Base-by-base conservation (phyloP, 2,797 vertebrate genomes). In the Aotus griseimembra region DNA sequence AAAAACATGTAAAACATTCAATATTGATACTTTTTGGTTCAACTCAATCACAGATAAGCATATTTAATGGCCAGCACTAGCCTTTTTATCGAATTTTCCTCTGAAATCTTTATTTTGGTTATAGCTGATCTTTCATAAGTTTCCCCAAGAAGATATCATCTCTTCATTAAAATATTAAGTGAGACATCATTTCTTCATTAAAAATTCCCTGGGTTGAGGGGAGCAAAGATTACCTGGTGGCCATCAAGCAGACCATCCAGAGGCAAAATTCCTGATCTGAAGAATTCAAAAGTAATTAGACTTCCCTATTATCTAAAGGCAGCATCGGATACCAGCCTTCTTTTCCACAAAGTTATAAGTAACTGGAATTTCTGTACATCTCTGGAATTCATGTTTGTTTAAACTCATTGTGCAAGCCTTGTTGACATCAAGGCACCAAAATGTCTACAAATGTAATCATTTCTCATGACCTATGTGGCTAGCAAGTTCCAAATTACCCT, bases 81-180 rank as follows among this genome's bases (percentile, higher is more conserved):
- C 73, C n/a, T 22, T 61, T 26, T 80, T 41, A 52, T 24, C 73
- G 14, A 90, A 46, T 7, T 55, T 73, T 36, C 67, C 67, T 26
- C 24, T 72, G 15, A 58, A 58, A 17, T 44, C 5, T 93, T 89
- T 64, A 17, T 67, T 9, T 79, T 14, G 24, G 10, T 14, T 46
- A 64, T n/a, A 4, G 1, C 33, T 52, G n/a, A 33, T 28, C 19
- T 20, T 64, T 57, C 46, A 30, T 39, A 64, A 55, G 17, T 75
- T 64, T 81, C 14, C 13, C 15, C 52, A 75, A 57, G 46, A 52
- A 81, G 36, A 24, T 4, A 52, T 30, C 14, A 72, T 39, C 17
- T 92, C 72, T 67, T 85, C 55, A 57, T 82, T 89, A 92, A 90
- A 96, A 83, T 88, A 67, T 28, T 86, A 79, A n/a, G 15, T 90